These are phyloP conservation scores for Micoletzkya japonica DNA, from an alignment of 2,888 invertebrate genomes.

Conservation along the genomic window DNA sequence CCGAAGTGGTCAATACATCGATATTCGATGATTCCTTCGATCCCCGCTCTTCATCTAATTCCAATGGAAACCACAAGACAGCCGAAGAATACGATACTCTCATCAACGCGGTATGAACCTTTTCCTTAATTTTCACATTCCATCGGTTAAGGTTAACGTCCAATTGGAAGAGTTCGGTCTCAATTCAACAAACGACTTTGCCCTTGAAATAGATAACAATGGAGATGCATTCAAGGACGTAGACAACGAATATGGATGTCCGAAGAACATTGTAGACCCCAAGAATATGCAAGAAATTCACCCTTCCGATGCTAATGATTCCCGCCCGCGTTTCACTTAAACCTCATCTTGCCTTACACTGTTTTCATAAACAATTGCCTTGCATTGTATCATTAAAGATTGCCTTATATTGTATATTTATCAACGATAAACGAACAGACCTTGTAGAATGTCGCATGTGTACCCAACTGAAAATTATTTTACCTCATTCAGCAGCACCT, in stretches of 20 bases:
- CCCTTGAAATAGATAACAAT: slow-evolving; percentile 19
- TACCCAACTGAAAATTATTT: no score
- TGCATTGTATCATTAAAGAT: not conserved
- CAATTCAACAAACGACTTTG: slow-evolving; percentile 7
- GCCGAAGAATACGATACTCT: slow-evolving; percentile 22
- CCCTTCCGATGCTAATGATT: no score
- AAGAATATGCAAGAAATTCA: slow-evolving; percentile 11
- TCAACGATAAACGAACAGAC: no score
- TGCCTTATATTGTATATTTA: not conserved
- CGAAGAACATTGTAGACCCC: slow-evolving; percentile 20
- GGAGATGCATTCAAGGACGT: slow-evolving; percentile 26
- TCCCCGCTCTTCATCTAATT: not conserved
- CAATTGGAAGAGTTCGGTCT: slow-evolving; percentile 7
- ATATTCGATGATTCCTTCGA: slow-evolving; percentile 23
- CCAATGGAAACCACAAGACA: slow-evolving; percentile 17
- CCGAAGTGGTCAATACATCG: not conserved
- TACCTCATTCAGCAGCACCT: no score
- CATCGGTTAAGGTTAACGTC: slow-evolving; percentile 10
- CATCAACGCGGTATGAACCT: slow-evolving; percentile 15
- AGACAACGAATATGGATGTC: slow-evolving; percentile 18
- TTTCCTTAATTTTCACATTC: not conserved
- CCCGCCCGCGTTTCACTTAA: slow-evolving; percentile 11
- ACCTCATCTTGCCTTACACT: no score
- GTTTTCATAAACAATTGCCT: no score
- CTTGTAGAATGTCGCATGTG: no score